Evolutionary conservation across 2,888 invertebrate genomes (phyloP).

Genomic region (Osedax frankpressi): DNA sequence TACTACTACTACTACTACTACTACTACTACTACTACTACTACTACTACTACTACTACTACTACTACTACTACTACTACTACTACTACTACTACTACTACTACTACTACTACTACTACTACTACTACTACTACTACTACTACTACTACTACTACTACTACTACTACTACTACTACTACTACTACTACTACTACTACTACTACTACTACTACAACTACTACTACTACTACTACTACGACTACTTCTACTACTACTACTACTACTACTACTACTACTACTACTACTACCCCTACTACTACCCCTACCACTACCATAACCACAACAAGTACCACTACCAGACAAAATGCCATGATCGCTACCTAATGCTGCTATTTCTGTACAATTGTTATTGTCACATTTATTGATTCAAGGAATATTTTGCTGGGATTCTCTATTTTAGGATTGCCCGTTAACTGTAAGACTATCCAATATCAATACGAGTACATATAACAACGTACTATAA

Average conservation of each 20-base stretch:
- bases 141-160: constrained; percentile 25
- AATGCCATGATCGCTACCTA: too few relatives aligned
- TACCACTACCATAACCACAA: constrained; percentile 19
- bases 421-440: too few relatives aligned
- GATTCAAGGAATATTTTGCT: too few relatives aligned
- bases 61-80: constrained; percentile 3
- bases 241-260: constrained; percentile 17
- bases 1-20: constrained; percentile 23
- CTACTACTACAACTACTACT: constrained; percentile 23
- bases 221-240: constrained; percentile 22
- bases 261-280: constrained; percentile 21
- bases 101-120: constrained; percentile 23
- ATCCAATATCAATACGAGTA: too few relatives aligned
- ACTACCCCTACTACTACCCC: constrained; percentile 23
- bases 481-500: too few relatives aligned
- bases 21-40: constrained; percentile 23
- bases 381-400: too few relatives aligned
- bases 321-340: not conserved
- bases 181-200: constrained; percentile 24
- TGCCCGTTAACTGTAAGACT: too few relatives aligned
- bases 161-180: constrained; percentile 23
- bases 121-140: constrained; percentile 24
- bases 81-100: constrained; percentile 11
- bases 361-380: too few relatives aligned
- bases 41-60: constrained; percentile 18